phyloP scores from a whole-genome alignment of 2,797 vertebrate genomes.

The Thunnus albacares region DNA sequence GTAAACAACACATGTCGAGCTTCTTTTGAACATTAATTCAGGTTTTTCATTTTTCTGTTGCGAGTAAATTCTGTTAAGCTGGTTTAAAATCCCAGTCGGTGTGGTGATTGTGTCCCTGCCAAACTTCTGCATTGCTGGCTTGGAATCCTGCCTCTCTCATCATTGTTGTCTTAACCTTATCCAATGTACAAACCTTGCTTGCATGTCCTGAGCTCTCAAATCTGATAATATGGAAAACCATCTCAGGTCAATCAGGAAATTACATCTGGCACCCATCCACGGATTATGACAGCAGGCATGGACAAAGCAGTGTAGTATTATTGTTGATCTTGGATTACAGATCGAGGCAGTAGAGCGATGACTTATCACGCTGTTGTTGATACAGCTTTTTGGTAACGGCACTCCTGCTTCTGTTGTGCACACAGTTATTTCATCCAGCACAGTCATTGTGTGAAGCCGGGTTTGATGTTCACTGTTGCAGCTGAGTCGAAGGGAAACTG shows the following conservation, averaged over 20 bases:
- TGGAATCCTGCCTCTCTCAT: constrained; percentile 37
- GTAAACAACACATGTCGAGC: constrained; percentile 28
- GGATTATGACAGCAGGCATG: constrained; percentile 55
- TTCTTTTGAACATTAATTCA: constrained; percentile 42
- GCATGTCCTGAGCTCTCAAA: constrained; percentile 21
- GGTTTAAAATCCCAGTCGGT: constrained; percentile 38
- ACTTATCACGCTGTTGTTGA: constrained; percentile 65
- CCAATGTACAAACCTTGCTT: constrained; percentile 17
- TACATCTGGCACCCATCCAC: constrained; percentile 55
- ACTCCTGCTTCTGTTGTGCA: constrained; percentile 33
- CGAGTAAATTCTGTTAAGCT: constrained; percentile 30
- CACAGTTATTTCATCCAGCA: constrained; percentile 40
- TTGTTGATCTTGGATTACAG: constrained; percentile 71
- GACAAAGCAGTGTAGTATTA: constrained; percentile 43
- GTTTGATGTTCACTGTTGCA: constrained; percentile 48
- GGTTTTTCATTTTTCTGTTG: constrained; percentile 37
- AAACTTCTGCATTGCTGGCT: constrained; percentile 29
- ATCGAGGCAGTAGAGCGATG: constrained; percentile 58
- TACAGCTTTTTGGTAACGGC: constrained; percentile 64
- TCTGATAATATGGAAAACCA: constrained; percentile 62
- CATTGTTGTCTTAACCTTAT: constrained; percentile 46
- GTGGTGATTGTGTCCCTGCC: constrained; percentile 32
- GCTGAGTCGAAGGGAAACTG: constrained; percentile 49
- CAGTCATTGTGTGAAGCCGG: constrained; percentile 28
- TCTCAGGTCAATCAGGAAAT: constrained; percentile 72